Conservation (phyloP, 2,797 vertebrate species). For the Alectoris magna region DNA sequence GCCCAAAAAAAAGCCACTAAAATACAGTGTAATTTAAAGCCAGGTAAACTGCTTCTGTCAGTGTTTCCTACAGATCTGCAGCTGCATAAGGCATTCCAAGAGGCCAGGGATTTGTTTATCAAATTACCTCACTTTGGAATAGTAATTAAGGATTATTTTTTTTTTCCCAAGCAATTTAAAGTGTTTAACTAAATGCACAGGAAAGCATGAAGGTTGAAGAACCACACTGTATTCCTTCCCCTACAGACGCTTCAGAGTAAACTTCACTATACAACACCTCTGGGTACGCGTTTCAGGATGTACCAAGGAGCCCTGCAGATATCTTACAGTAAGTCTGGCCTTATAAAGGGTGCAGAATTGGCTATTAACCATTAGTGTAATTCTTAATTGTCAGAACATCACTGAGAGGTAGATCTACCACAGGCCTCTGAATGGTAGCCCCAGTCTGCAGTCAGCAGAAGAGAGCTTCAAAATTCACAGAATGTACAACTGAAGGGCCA, state of each 20-base stretch:
- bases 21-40: not conserved
- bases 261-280: not conserved
- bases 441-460: not conserved
- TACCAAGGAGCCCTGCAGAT: not conserved
- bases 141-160: not conserved
- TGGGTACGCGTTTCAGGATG: not conserved
- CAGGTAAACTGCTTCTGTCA: not conserved
- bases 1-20: conserved; percentile 2
- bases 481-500: conserved; percentile 12
- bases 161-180: not conserved
- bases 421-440: not conserved
- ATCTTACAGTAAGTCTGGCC: not conserved
- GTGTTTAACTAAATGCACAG: not conserved
- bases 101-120: conserved; percentile 22
- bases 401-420: conserved; percentile 42
- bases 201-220: not conserved
- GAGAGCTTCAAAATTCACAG: conserved; percentile 35
- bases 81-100: conserved; percentile 12
- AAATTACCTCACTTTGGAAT: not conserved
- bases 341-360: not conserved
- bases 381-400: not conserved
- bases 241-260: not conserved
- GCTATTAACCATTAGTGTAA: not conserved
- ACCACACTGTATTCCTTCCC: not conserved
- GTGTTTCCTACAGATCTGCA: not conserved